These are phyloP conservation scores for Pasiphila rectangulata DNA, from an alignment of 2,888 invertebrate genomes.

Conservation along the genomic window DNA sequence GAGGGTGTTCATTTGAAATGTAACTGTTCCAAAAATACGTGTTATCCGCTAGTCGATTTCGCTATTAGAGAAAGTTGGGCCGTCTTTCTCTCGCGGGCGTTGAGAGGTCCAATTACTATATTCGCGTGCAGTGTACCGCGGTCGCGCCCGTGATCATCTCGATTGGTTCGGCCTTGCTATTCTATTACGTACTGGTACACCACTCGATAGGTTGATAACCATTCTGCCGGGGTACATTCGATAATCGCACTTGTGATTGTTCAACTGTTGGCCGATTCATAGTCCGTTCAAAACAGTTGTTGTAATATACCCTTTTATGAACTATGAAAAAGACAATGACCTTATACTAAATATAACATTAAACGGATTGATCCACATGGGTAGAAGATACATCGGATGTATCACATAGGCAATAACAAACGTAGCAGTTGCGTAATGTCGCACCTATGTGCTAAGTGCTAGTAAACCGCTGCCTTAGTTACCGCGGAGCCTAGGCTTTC, in stretches of 20 bases:
- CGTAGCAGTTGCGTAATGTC: constrained; percentile 63
- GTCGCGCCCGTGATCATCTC: constrained; percentile 51
- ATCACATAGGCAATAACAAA: constrained; percentile 39
- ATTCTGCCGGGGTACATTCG: constrained; percentile 31
- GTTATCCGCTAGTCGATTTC: constrained; percentile 4
- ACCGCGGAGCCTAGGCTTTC: constrained; percentile 34
- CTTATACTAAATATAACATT: background rate
- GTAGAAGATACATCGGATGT: constrained; percentile 27
- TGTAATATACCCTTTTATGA: background rate
- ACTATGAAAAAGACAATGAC: background rate
- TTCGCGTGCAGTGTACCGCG: constrained; percentile 30
- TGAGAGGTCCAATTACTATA: constrained; percentile 19
- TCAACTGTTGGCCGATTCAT: constrained; percentile 24
- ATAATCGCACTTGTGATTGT: constrained; percentile 33
- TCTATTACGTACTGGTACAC: constrained; percentile 51
- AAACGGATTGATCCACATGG: constrained; percentile 1
- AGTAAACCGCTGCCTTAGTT: constrained; percentile 42
- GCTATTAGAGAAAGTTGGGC: constrained; percentile 19
- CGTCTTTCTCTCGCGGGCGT: constrained; percentile 13
- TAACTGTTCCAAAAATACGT: constrained; percentile 4
- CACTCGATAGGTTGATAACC: constrained; percentile 43
- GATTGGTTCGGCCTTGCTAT: constrained; percentile 71
- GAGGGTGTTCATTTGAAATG: constrained; percentile 13
- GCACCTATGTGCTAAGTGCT: constrained; percentile 63
- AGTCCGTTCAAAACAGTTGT: constrained; percentile 13